Evolutionary conservation across 2,888 invertebrate species (phyloP), one percentile per base, ranked within the genome.

Genomic region (Acleris emargana): DNA sequence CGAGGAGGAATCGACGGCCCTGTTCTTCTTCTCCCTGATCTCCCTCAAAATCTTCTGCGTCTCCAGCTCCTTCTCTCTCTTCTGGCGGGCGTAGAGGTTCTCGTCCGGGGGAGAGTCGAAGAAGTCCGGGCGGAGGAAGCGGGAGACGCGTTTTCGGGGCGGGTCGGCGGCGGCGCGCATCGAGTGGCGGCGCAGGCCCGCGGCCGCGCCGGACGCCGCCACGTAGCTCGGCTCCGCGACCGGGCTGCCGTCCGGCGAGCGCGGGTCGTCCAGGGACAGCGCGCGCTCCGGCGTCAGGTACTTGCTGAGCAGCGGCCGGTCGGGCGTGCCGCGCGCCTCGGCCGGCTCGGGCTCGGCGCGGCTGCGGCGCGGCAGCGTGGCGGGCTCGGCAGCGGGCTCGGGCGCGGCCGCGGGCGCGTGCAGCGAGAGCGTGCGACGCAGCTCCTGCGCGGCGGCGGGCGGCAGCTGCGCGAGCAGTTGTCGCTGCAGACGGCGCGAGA

Each of bases 41-140:
- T 96, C 94, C 77, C 94, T 93, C 7, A 95, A 80, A 25, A 95
- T 93, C 81, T 94, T 94, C 82, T 96, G 94, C 58, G 96, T 94
- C 87, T 95, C 94, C 75, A 95, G 86, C 83, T 96, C 94, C 73
- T 95, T 93, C 81, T 95, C 93, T 70, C 94, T 94, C 72, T 93
- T 93, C 77, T 94, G 94, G 79, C 94, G 84, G 1, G 94, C 93
- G 76, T 94, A 95, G 22, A 94, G 88, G 76, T 94, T 95, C 73
- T 96, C 96, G 66, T 95, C 95, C 20, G 93, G 84, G 9, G 95
- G 94, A 1, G 95, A 89, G 70, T 96, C 96, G 78, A 95, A 96
- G 80, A 96, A 96, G 82, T 97, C 97, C 0, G 96, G 95, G 38
- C 97, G 93, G 66, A 97, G 86, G 84, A 96, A 97, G 64, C 97